Base-by-base conservation (phyloP, 1,140 invertebrate species). In the Chironomus tepperi region DNA sequence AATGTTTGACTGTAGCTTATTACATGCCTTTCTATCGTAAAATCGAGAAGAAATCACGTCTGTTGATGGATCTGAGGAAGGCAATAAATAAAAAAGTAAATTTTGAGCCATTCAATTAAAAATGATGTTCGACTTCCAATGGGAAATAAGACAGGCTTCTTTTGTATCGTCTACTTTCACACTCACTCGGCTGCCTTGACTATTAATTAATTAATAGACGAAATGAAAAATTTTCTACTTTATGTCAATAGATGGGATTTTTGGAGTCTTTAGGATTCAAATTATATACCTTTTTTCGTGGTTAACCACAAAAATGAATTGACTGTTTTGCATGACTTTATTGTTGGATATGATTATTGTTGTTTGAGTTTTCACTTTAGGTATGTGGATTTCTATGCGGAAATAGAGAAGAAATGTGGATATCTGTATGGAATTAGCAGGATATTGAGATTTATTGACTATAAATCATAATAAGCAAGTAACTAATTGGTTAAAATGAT, bases 91-190 rank as follows among this genome's bases (percentile, higher is more conserved):
- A n/a, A 15, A 57, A n/a, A 34, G n/a, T n/a, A n/a, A 34, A 34
- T 34, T 34, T 34, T 34, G 24, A 74, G 43, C n/a, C 43, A 74
- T 57, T 57, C 47, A 57, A 57, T 57, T n/a, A 57, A 57, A 57
- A 57, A 57, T 57, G 47, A 57, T 57, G n/a, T 57, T 57, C n/a
- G 47, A 57, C n/a, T 57, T 57, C 47, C 10, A 57, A 57, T 57
- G 2, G 47, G 47, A 57, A n/a, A 19, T 15, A 57, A 57, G 47
- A 57, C 10, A 34, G 24, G 24, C 24, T 34, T 34, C 24, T 34
- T 34, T 34, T 34, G 2, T 34, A 34, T 34, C 10, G 15, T 57
- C 7, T 12, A 57, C 47, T 57, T 57, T 57, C 47, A 57, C 47
- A 57, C 47, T 57, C 12, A 57, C 12, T 15, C 5, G 24, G 24